Percentiles rank a stretch among this genome's conserved stretches.
These are phyloP conservation scores for Desmophyllum pertusum DNA, from an alignment of 92 coral and sea anemone genomes.

Conservation along the genomic window DNA sequence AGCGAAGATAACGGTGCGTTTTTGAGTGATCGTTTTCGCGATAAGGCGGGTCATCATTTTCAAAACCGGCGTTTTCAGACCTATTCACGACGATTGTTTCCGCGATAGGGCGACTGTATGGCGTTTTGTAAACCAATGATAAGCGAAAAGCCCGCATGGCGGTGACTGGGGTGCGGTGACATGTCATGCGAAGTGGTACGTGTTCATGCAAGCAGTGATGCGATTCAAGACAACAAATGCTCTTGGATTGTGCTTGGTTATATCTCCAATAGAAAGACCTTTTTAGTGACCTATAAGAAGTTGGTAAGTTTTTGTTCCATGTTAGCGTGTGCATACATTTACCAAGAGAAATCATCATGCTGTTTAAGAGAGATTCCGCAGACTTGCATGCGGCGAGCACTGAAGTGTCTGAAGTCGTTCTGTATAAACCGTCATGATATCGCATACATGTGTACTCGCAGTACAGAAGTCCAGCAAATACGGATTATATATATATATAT, in stretches of 20 bases:
- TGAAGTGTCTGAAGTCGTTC: not conserved
- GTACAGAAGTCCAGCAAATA: not conserved
- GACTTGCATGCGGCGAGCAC: not conserved
- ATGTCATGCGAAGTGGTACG: not conserved
- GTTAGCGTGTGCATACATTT: not conserved
- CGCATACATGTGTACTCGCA: too few species aligned
- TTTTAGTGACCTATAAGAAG: not conserved
- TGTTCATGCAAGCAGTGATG: not conserved
- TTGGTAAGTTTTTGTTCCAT: not conserved
- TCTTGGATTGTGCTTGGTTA: not conserved
- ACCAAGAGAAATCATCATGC: not conserved
- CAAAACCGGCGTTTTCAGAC: not conserved
- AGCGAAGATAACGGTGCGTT: not conserved
- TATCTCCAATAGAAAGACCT: not conserved
- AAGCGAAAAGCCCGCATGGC: not conserved
- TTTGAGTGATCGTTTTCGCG: not conserved
- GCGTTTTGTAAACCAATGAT: not conserved
- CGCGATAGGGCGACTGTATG: slow-evolving; percentile 12
- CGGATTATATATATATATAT: not conserved
- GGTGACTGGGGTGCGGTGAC: not conserved
- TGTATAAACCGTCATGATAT: not conserved
- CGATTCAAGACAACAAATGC: not conserved
- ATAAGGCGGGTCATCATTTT: slow-evolving; percentile 6
- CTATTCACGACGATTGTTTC: not conserved
- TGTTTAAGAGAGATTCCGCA: not conserved